A percentile compares a stretch with the other conserved stretches of the same genome.
phyloP scores from a whole-genome alignment of 2,888 invertebrate species.

The Athalia rosae region DNA sequence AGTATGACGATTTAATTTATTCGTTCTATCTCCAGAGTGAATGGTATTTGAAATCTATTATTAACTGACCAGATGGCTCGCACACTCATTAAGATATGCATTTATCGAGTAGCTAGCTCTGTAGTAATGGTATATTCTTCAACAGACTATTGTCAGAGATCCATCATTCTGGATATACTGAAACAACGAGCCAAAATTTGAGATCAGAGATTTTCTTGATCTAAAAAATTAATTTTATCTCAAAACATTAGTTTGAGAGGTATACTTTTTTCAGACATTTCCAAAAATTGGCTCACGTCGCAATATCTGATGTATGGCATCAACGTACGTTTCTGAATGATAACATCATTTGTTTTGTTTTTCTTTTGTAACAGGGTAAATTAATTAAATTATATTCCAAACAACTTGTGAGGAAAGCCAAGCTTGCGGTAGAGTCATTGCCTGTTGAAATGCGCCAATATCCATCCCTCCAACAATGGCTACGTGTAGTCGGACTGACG shows the following conservation, averaged over 20 bases:
- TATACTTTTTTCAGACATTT: too few species aligned
- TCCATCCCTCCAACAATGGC: constrained; percentile 92
- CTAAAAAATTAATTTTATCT: too few species aligned
- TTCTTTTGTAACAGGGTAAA: constrained; percentile 83
- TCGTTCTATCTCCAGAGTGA: not conserved
- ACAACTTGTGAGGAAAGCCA: constrained; percentile 90
- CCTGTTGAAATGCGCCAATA: constrained; percentile 81
- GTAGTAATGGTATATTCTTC: not conserved
- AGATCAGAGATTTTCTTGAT: too few species aligned
- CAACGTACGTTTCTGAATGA: not conserved
- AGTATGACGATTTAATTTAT: not conserved
- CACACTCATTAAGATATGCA: constrained; percentile 5
- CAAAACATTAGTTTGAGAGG: too few species aligned
- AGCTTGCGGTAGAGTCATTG: constrained; percentile 80
- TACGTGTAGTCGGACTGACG: constrained; percentile 90
- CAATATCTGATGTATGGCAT: not conserved
- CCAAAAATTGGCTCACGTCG: too few species aligned
- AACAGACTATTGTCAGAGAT: not conserved
- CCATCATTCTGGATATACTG: not conserved
- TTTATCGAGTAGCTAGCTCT: constrained; percentile 6
- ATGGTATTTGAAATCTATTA: constrained; percentile 20
- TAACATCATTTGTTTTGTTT: constrained; percentile 18
- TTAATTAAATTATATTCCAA: constrained; percentile 94
- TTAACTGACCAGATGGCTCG: constrained; percentile 21
- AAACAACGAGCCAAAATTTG: not conserved